Evolutionary conservation across 2,888 invertebrate genomes (phyloP).

Genomic region (Perdita meconis): DNA sequence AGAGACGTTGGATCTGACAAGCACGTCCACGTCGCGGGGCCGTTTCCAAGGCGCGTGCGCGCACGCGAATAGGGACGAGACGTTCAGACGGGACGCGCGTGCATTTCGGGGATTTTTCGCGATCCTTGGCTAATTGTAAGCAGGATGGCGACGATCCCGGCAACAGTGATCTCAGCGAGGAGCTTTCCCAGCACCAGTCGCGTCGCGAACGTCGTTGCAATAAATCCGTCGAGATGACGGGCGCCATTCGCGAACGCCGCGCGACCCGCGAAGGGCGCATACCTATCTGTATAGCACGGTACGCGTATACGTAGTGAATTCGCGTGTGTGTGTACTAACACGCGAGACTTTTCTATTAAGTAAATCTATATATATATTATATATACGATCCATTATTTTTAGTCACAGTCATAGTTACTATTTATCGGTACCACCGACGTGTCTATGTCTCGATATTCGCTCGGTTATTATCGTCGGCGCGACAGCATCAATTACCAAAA

Average conservation of each 20-base stretch:
- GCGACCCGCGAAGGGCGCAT: constrained; percentile 57
- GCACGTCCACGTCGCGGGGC: constrained; percentile 13
- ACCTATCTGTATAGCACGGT: constrained; percentile 78
- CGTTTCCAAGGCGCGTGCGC: constrained; percentile 3
- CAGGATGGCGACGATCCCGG: not conserved
- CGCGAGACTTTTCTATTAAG: constrained; percentile 73
- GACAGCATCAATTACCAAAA: constrained; percentile 36
- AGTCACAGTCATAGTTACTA: constrained; percentile 65
- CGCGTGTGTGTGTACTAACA: constrained; percentile 72
- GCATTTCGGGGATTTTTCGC: not conserved
- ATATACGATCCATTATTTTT: constrained; percentile 59
- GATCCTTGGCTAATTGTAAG: too few species aligned
- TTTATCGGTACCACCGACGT: constrained; percentile 51
- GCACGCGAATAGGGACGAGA: constrained; percentile 1
- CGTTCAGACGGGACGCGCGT: constrained; percentile 10
- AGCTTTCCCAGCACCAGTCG: constrained; percentile 14
- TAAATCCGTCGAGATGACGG: constrained; percentile 66
- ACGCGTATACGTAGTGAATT: constrained; percentile 77
- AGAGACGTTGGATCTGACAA: constrained; percentile 28
- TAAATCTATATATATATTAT: constrained; percentile 54
- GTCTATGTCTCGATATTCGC: constrained; percentile 45
- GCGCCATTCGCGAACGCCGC: constrained; percentile 39
- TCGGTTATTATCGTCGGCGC: constrained; percentile 43
- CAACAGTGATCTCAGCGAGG: constrained; percentile 32
- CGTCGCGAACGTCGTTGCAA: constrained; percentile 74